Evolutionary conservation across 2,113 vertebrate species (phyloP).

Genomic region (Parus major): DNA sequence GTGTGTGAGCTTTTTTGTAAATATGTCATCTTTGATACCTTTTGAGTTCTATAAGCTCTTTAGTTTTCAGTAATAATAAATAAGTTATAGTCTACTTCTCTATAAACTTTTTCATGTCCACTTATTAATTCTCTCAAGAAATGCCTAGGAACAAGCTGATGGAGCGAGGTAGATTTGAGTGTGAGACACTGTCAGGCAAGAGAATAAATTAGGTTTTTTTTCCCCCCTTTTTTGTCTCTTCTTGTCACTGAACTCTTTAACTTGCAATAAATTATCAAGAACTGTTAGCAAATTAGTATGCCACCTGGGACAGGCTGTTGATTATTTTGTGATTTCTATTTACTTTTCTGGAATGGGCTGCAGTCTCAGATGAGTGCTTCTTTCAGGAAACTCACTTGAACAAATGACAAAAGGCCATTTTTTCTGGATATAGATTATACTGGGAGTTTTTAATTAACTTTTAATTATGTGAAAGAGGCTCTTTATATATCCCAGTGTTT

Average conservation of each 20-base stretch:
- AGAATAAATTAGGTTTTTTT: background rate
- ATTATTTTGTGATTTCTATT: background rate
- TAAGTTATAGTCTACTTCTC: background rate
- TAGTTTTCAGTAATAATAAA: background rate
- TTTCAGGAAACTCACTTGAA: slow-evolving; percentile 8
- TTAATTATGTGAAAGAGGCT: background rate
- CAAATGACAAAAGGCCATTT: slow-evolving; percentile 8
- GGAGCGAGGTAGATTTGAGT: background rate
- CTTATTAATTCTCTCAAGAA: background rate
- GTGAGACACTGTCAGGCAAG: background rate
- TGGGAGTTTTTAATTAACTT: slow-evolving; percentile 40
- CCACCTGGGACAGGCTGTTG: background rate
- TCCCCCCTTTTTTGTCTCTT: fast-evolving
- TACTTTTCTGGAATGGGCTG: slow-evolving; percentile 30
- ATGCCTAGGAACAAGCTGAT: slow-evolving; percentile 20
- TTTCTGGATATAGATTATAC: background rate
- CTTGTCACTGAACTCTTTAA: background rate
- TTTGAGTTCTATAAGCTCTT: background rate
- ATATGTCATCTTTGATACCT: background rate
- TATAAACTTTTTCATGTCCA: background rate
- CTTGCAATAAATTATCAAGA: slow-evolving; percentile 2
- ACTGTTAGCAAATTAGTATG: slow-evolving; percentile 5
- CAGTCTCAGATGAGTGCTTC: slow-evolving; percentile 28
- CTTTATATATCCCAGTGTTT: background rate
- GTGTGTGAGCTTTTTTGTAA: background rate